Percentiles rank a stretch among this genome's conserved stretches.
These are phyloP conservation scores for Bujurquina vittata DNA, from an alignment of 2,113 vertebrate genomes.

Conservation along the genomic window DNA sequence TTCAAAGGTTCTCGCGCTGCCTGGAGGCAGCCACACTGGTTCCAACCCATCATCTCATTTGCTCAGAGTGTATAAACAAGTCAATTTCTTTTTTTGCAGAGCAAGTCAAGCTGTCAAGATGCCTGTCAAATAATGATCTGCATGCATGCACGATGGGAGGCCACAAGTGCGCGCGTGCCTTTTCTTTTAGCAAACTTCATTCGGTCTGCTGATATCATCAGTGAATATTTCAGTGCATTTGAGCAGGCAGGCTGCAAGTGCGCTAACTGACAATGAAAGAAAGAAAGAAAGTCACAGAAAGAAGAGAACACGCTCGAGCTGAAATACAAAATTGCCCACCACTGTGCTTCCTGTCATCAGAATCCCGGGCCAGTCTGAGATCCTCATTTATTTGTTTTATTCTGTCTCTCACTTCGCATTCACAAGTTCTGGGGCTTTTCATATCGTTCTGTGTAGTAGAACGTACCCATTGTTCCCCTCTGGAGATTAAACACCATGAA, in stretches of 20 bases:
- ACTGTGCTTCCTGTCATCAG: conserved; percentile 40
- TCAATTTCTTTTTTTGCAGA: conserved; percentile 22
- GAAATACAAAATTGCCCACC: conserved; percentile 38
- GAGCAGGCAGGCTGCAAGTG: conserved; percentile 15
- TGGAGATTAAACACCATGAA: conserved; percentile 68
- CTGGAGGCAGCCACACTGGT: not conserved
- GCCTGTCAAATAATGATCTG: conserved; percentile 29
- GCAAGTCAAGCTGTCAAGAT: conserved; percentile 32
- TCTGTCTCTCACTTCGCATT: conserved; percentile 55
- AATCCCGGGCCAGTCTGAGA: conserved; percentile 54
- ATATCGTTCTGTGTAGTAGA: conserved; percentile 63
- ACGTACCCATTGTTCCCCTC: conserved; percentile 57
- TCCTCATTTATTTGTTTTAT: conserved; percentile 66
- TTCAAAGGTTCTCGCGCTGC: not conserved
- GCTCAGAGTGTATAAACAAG: conserved; percentile 17
- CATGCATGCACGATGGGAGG: conserved; percentile 5
- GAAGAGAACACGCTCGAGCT: conserved; percentile 2
- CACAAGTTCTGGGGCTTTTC: conserved; percentile 54
- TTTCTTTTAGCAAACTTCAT: conserved; percentile 28
- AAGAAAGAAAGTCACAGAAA: not conserved
- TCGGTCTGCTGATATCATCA: conserved; percentile 23
- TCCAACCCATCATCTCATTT: conserved; percentile 36
- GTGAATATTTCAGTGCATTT: conserved; percentile 29
- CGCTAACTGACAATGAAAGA: conserved; percentile 35
- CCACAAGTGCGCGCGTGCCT: not conserved